phyloP scores from a whole-genome alignment of 2,113 vertebrate genomes.

The Zapus hudsonius region DNA sequence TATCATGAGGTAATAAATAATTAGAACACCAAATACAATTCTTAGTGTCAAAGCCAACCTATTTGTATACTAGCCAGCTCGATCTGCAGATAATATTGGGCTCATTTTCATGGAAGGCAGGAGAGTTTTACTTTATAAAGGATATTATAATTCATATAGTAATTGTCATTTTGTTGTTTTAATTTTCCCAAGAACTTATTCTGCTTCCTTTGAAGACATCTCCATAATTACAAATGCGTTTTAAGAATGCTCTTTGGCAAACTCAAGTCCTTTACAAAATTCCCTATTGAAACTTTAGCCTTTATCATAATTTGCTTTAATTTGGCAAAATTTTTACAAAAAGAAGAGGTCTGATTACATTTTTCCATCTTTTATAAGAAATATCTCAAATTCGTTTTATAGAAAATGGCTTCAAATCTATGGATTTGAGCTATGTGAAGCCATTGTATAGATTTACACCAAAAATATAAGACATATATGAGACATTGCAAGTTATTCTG shows the following conservation, averaged over 20 bases:
- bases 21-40: slow-evolving; percentile 14
- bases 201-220: slow-evolving; percentile 32
- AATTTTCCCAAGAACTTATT: not conserved
- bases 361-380: not conserved
- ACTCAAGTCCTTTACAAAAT: not conserved
- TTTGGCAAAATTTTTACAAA: not conserved
- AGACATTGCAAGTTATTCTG: not conserved
- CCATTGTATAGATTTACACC: not conserved
- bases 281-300: slow-evolving; percentile 1
- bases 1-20: slow-evolving; percentile 51
- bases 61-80: not conserved
- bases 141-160: not conserved
- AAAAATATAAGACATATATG: too few species aligned
- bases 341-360: not conserved
- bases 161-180: slow-evolving; percentile 4
- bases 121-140: not conserved
- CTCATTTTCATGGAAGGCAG: not conserved
- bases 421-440: not conserved
- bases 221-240: slow-evolving; percentile 1
- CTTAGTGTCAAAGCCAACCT: not conserved
- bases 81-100: not conserved
- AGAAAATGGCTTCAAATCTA: not conserved
- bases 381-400: not conserved
- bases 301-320: not conserved
- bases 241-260: not conserved